Conservation (phyloP, 2,888 invertebrate species). For the Xylota segnis region DNA sequence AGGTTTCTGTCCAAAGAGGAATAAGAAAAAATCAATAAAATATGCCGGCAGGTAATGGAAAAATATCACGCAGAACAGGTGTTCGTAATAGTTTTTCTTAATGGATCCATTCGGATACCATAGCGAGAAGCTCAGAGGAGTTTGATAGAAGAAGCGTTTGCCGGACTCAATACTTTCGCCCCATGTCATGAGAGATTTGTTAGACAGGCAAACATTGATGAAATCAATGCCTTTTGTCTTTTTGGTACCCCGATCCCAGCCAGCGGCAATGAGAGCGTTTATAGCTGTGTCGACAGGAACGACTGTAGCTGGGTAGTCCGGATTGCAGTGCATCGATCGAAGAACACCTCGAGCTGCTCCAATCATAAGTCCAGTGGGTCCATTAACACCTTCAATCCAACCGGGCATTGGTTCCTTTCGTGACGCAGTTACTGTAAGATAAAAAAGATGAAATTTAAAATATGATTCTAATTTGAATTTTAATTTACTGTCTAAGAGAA, state of each 20-base stretch:
- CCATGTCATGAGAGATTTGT: slow-evolving; percentile 93
- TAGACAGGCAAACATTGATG: slow-evolving; percentile 91
- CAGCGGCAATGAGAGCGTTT: slow-evolving; percentile 91
- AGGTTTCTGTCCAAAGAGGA: slow-evolving; percentile 89
- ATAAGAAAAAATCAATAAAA: slow-evolving; percentile 89
- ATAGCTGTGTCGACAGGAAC: slow-evolving; percentile 93
- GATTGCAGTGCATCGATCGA: slow-evolving; percentile 91
- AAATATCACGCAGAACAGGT: slow-evolving; percentile 88
- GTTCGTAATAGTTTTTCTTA: slow-evolving; percentile 88
- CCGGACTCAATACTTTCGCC: slow-evolving; percentile 91
- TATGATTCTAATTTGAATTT: too few species aligned
- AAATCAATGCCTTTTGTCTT: slow-evolving; percentile 81
- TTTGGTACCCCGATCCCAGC: slow-evolving; percentile 87
- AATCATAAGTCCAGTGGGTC: slow-evolving; percentile 93
- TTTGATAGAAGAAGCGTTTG: slow-evolving; percentile 86
- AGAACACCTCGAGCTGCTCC: slow-evolving; percentile 94
- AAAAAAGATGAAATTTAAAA: slow-evolving; percentile 1
- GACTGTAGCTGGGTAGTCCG: slow-evolving; percentile 87
- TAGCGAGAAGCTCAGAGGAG: slow-evolving; percentile 91
- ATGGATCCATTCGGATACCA: slow-evolving; percentile 92
- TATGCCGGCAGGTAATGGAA: slow-evolving; percentile 92
- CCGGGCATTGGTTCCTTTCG: slow-evolving; percentile 92
- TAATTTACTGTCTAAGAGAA: too few species aligned
- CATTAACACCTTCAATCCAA: slow-evolving; percentile 96
- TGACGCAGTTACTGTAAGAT: slow-evolving; percentile 90